Evolutionary conservation across 2,113 vertebrate genomes (phyloP), one percentile per base, ranked within the genome.

Genomic region (Gyps fulvus): DNA sequence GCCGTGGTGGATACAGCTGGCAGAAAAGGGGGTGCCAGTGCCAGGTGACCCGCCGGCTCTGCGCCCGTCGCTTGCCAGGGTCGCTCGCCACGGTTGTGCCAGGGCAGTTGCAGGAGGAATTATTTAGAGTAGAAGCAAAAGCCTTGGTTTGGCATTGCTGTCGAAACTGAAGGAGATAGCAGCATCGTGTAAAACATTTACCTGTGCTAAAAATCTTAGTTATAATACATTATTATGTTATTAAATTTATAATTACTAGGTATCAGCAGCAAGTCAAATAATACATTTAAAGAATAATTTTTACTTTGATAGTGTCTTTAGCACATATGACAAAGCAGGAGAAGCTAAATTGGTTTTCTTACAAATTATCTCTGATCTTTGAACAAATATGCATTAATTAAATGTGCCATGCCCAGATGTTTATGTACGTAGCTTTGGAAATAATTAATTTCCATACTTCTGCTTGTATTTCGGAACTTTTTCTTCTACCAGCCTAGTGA

Each of bases 41-140:
- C 49, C 34, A 8, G n/a, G 50, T 61, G 57, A 57, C 59, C 71
- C 3, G 1, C 29, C 3, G 0, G 42, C 38, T 52, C 66, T 14
- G 5, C 3, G 3, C 57, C 89, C 15, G 0, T 54, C 6, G 0
- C 78, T 83, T 47, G 38, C 29, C 21, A 8, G 55, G 55, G 20
- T 79, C 5, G 8, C 50, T 78, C 0, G 0, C 43, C 36, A 2
- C 0, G 0, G 40, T n/a, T 73, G 9, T 15, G 36, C 42, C 1
- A 3, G 58, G 34, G 49, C 45, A 54, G 52, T 9, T 50, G 38
- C 22, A 15, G n/a, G 40, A 78, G 36, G 59, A 70, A 54, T 43
- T 45, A 8, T 6, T 23, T 21, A 32, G 45, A 66, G 16, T 6
- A 40, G 49, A 72, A 86, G 50, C 3, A 1, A 58, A 82, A 54